These are phyloP conservation scores for Mycetomoellerius zeteki DNA, from an alignment of 1,140 invertebrate genomes.

Conservation along the genomic window DNA sequence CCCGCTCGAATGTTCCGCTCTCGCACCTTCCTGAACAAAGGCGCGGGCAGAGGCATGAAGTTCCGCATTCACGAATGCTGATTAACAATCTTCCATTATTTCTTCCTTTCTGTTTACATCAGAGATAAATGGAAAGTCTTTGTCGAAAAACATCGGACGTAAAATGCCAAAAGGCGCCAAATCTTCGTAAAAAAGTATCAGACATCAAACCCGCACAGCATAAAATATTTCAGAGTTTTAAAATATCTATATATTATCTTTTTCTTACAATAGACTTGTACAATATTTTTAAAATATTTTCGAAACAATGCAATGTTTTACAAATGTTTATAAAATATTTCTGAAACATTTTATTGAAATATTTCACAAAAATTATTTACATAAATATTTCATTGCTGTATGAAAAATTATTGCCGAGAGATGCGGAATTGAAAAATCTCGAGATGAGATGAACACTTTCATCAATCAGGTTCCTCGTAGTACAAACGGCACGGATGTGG, in stretches of 20 bases:
- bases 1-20: constrained; percentile 2
- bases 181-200: neutral
- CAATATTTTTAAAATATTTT: no score
- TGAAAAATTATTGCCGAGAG: neutral
- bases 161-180: no score
- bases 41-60: neutral
- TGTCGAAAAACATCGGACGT: neutral
- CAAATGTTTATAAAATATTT: no score
- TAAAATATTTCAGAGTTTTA: no score
- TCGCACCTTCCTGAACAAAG: constrained; percentile 33
- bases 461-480: neutral
- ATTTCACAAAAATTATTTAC: no score
- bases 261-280: no score
- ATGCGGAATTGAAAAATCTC: neutral
- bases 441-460: neutral
- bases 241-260: no score
- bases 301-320: no score
- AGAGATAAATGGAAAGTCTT: neutral
- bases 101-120: neutral
- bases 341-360: no score
- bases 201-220: no score
- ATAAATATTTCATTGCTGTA: no score
- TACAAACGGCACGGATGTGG: no score
- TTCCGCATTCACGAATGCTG: neutral
- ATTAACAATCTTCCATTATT: neutral